Evolutionary conservation across 2,888 invertebrate species (phyloP), one percentile per base, ranked within the genome.

Genomic region (Stenichneumon culpator): DNA sequence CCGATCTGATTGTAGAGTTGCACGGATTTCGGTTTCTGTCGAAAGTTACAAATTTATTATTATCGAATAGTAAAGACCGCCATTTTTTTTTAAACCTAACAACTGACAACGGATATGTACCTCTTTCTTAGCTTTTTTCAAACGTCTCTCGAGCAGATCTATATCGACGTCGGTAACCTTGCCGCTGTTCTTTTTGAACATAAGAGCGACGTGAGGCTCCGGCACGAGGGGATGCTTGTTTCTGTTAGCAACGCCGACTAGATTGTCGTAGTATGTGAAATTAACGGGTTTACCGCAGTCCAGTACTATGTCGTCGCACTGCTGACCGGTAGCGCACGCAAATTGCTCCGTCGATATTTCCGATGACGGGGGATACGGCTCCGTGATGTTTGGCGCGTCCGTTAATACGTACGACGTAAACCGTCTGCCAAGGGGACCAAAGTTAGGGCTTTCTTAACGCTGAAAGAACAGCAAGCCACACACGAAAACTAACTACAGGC

Each of bases 1-100:
- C 98, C 98, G 91, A 98, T 98, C 94, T 98, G 97, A 93, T 98
- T 98, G 93, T 97, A 98, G 72, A 98, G 95, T 91, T 97, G 97
- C 32, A 97, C 97, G 77, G 97, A 97, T 91, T 97, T 97, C 82
- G 97, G 97, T 94, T 97, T 98, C 95, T 96, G 86, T 73, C 86
- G 65, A 65, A 19, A 60, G 11, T 57, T 2, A 11, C 9, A 57
- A 57, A 22, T 25, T 3, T 0, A 7, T 54, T 19, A 22, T 54
- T 7, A 11, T 54, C 22, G 54, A 54, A 22, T 3, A 6, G 7
- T 1, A 4, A 16, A 47, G 5, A 47, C 4, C 44, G 44, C 4
- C 16, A 16, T 54, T 54, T 22, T 52, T 52, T 19, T 19, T 19
- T n/a, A 7, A 19, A 19, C 19, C 5, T 52, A 7, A 7, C 19